Conservation (phyloP, 92 coral and sea anemone genomes). For the Heliopora coerulea region DNA sequence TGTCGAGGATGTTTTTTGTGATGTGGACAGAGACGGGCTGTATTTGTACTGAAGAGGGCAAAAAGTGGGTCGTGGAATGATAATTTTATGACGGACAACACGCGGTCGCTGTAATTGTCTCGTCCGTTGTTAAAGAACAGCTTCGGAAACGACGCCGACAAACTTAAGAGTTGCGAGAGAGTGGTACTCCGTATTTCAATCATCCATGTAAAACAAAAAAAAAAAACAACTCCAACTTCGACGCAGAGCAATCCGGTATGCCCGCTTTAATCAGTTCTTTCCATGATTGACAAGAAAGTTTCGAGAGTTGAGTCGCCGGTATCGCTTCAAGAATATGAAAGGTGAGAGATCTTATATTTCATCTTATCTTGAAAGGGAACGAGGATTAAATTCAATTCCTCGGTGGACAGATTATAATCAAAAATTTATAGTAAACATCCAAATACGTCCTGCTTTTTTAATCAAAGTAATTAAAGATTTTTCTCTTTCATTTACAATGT, state of each 20-base stretch:
- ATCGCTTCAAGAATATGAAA: slow-evolving; percentile 24
- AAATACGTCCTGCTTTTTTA: too few species aligned
- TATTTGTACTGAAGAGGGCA: neutral
- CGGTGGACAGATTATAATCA: neutral
- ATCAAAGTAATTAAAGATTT: too few species aligned
- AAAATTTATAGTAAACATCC: neutral
- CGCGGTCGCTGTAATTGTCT: too few species aligned
- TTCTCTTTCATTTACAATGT: too few species aligned
- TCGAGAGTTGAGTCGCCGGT: neutral
- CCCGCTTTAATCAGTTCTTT: neutral
- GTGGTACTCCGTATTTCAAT: too few species aligned
- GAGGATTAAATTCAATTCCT: neutral
- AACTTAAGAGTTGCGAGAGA: too few species aligned
- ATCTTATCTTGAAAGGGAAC: neutral
- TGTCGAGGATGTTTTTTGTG: slow-evolving; percentile 1
- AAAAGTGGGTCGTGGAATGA: too few species aligned
- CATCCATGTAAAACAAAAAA: neutral
- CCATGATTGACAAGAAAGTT: slow-evolving; percentile 16
- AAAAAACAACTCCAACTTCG: neutral
- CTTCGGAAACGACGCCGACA: too few species aligned
- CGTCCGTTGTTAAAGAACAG: too few species aligned
- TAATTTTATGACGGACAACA: too few species aligned
- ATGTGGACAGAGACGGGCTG: neutral
- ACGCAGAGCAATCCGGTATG: too few species aligned
- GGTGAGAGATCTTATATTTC: neutral